Percentiles rank a stretch among this genome's conserved stretches.
These are phyloP conservation scores for Sparus aurata DNA, from an alignment of 2,797 vertebrate species.

Conservation along the genomic window DNA sequence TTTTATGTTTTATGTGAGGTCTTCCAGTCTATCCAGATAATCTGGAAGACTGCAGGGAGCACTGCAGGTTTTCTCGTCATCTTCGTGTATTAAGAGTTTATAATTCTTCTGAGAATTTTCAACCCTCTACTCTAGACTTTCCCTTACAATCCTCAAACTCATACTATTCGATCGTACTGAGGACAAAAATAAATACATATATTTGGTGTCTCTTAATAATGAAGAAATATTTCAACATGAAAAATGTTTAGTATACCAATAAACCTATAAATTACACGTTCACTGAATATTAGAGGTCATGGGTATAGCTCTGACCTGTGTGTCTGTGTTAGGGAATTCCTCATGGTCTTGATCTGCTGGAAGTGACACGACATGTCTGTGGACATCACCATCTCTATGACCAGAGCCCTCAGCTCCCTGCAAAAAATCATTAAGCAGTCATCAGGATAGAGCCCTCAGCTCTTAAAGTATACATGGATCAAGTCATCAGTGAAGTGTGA, in stretches of 20 bases:
- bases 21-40: too few relatives aligned
- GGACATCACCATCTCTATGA: slow-evolving; percentile 99
- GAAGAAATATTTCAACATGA: neutral
- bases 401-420: slow-evolving; percentile 95
- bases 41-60: too few relatives aligned
- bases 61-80: too few relatives aligned
- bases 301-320: slow-evolving; percentile 86
- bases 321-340: slow-evolving; percentile 91
- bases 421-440: slow-evolving; percentile 9
- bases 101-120: too few relatives aligned
- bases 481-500: neutral
- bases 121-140: too few relatives aligned
- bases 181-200: neutral
- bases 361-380: slow-evolving; percentile 99
- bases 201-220: neutral
- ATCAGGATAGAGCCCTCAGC: neutral
- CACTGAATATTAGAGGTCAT: neutral
- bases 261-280: neutral
- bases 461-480: neutral
- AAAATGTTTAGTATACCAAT: neutral
- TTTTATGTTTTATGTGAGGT: too few relatives aligned
- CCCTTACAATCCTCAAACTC: too few relatives aligned
- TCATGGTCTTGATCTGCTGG: slow-evolving; percentile 98
- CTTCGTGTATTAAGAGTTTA: too few relatives aligned
- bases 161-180: too few relatives aligned